A percentile compares a stretch with the other conserved stretches of the same genome.
Evolutionary conservation across 2,113 vertebrate species (phyloP).

Genomic region (Smithornis capensis): DNA sequence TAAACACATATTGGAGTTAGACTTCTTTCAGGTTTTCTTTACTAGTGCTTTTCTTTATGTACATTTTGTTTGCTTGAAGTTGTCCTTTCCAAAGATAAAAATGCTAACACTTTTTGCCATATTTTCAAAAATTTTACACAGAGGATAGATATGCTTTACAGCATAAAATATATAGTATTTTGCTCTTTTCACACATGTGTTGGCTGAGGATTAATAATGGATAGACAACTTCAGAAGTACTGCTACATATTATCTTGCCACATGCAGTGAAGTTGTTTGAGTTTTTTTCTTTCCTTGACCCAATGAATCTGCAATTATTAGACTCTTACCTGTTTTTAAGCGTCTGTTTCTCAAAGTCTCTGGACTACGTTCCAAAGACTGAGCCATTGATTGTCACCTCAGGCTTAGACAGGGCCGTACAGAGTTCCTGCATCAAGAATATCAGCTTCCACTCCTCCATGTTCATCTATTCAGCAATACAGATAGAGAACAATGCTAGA

Average conservation of each 20-base stretch:
- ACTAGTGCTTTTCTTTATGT: background rate
- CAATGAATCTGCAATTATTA: background rate
- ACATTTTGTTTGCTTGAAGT: background rate
- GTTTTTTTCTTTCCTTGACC: background rate
- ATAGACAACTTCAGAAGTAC: background rate
- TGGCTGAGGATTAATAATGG: background rate
- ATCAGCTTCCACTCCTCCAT: background rate
- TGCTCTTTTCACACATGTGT: background rate
- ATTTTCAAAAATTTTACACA: background rate
- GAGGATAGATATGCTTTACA: background rate
- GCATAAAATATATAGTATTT: background rate
- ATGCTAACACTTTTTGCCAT: accelerated
- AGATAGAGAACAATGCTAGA: background rate
- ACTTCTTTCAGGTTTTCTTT: background rate
- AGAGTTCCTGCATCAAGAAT: background rate
- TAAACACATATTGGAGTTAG: background rate
- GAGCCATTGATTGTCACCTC: background rate
- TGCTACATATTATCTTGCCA: background rate
- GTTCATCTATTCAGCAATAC: background rate
- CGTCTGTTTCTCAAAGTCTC: background rate
- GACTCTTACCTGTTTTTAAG: background rate
- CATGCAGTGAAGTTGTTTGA: background rate
- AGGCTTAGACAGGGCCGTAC: background rate
- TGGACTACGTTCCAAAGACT: background rate
- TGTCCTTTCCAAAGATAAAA: background rate